Conservation (phyloP, 1,140 invertebrate species). For the Drosophila willistoni region DNA sequence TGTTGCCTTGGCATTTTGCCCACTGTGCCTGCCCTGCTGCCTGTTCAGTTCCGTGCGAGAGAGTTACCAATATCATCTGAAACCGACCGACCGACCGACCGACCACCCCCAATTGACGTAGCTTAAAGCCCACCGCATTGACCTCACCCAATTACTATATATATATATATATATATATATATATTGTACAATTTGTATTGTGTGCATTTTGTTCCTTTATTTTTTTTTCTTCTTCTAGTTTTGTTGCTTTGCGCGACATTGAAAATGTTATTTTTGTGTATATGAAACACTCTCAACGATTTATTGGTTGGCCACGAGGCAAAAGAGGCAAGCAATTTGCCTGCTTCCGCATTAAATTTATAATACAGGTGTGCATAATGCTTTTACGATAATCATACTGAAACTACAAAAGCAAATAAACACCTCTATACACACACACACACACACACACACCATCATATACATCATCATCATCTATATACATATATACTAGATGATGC, state of each 20-base stretch:
- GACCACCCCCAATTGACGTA: slow-evolving; percentile 40
- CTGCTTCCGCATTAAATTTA: slow-evolving; percentile 52
- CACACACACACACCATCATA: too few species aligned
- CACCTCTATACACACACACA: too few species aligned
- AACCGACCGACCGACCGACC: not conserved
- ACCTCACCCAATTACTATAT: slow-evolving; percentile 71
- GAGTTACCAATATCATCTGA: slow-evolving; percentile 50
- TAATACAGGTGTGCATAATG: slow-evolving; percentile 42
- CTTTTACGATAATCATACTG: not conserved
- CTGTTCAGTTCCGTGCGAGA: slow-evolving; percentile 46
- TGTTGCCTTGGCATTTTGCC: slow-evolving; percentile 69
- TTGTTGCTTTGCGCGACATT: slow-evolving; percentile 48
- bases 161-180: slow-evolving; percentile 27
- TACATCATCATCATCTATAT: not conserved
- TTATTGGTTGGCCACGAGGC: slow-evolving; percentile 36
- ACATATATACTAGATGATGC: not conserved
- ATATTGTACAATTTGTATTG: slow-evolving; percentile 35
- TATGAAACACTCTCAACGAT: slow-evolving; percentile 33
- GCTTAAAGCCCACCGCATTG: slow-evolving; percentile 42
- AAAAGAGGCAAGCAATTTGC: slow-evolving; percentile 38
- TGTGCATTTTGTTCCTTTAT: slow-evolving; percentile 13
- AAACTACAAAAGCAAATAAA: not conserved
- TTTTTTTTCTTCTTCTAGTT: slow-evolving; percentile 1
- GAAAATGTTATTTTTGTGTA: slow-evolving; percentile 56
- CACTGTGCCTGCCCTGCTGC: slow-evolving; percentile 53